Percentiles rank a stretch among this genome's conserved stretches.
phyloP scores from a whole-genome alignment of 2,888 invertebrate species.

The Boloria euphrosyne region DNA sequence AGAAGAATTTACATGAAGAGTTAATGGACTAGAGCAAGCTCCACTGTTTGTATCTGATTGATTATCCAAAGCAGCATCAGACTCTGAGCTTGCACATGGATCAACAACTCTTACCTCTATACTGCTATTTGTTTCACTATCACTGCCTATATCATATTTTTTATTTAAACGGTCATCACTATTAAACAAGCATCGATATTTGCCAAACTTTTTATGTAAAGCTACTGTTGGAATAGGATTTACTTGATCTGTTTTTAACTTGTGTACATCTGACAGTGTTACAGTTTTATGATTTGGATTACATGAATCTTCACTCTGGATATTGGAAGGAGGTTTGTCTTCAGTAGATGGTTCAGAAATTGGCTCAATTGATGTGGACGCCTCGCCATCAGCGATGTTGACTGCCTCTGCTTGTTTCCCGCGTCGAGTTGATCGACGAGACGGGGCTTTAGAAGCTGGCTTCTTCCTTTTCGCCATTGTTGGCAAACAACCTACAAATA shows the following conservation, averaged over 20 bases:
- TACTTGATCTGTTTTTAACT: slow-evolving; percentile 51
- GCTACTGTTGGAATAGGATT: slow-evolving; percentile 55
- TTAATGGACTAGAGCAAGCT: slow-evolving; percentile 57
- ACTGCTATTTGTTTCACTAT: slow-evolving; percentile 78
- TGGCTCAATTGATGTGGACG: slow-evolving; percentile 51
- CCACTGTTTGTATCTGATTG: slow-evolving; percentile 65
- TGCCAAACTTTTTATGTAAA: slow-evolving; percentile 82
- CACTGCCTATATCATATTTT: slow-evolving; percentile 73
- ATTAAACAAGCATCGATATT: slow-evolving; percentile 77
- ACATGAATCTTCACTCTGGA: slow-evolving; percentile 35
- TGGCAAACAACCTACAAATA: slow-evolving; percentile 57
- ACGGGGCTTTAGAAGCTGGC: slow-evolving; percentile 58
- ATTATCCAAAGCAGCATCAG: slow-evolving; percentile 70
- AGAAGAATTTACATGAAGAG: slow-evolving; percentile 46
- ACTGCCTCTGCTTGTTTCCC: slow-evolving; percentile 59
- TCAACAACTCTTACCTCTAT: slow-evolving; percentile 71
- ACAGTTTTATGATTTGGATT: slow-evolving; percentile 35
- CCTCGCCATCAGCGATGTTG: slow-evolving; percentile 52
- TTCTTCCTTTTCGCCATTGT: slow-evolving; percentile 75
- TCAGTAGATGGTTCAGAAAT: slow-evolving; percentile 40
- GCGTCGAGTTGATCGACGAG: slow-evolving; percentile 67
- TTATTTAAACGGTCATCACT: slow-evolving; percentile 63
- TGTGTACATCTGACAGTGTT: slow-evolving; percentile 44
- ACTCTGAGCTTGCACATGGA: slow-evolving; percentile 74
- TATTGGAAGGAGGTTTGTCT: slow-evolving; percentile 44